Evolutionary conservation across 2,888 invertebrate genomes (phyloP), one percentile per base, ranked within the genome.

Genomic region (Argynnis bischoffii): DNA sequence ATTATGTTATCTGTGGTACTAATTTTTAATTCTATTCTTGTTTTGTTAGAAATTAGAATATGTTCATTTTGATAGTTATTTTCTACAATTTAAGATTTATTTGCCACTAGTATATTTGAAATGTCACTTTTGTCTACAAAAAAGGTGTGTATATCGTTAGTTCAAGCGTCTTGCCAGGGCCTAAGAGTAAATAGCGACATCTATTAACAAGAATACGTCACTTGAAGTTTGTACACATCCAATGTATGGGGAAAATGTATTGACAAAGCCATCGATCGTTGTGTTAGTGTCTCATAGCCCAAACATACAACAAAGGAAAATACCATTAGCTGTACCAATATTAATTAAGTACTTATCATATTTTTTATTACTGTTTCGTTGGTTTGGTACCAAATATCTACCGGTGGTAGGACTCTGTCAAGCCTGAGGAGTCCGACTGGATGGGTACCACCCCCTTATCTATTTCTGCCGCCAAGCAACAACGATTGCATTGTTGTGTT

Each of bases 141-240:
- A n/a, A 53, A 56, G 56, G 56, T 67, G 63, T 63, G 46, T 47
- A 56, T 21, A 50, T 63, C 67, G 50, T 67, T 67, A 63, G 56
- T 63, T 53, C 8, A 57, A 53, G 35, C 6, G n/a, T 53, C 16
- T 21, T 14, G 50, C 50, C 11, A 41, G 11, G 35, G 35, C 35
- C 35, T 41, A 0, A 41, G 11, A 41, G 35, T 8, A 41, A 41
- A 41, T 41, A 41, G 35, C 8, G 35, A 41, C 41, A 55, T 47
- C 15, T 16, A 26, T 48, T 55, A 46, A 63, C 63, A 50, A 56
- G n/a, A 48, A 55, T 35, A 61, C 13, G 59, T 59, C 48, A n/a
- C 16, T 55, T 21, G 26, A 51, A 61, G 21, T 48, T 55, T n/a
- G 55, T 63, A 46, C 55, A 26, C 41, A 46, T 4, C 51, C 35